Evolutionary conservation across 2,888 invertebrate genomes (phyloP).

Genomic region (Mythimna vitellina): DNA sequence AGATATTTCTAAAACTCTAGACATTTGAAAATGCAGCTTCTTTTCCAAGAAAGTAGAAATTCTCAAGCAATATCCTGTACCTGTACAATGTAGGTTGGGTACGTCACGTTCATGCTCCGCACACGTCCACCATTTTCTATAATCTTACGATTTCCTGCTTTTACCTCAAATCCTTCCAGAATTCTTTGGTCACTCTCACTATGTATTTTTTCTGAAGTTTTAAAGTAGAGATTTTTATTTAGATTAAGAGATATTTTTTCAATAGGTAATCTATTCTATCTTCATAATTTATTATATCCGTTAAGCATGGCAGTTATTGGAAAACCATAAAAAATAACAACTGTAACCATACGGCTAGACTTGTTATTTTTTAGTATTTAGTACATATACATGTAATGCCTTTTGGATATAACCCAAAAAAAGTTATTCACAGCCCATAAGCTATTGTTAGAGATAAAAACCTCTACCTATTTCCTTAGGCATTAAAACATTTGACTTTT

Average conservation of each 20-base stretch:
- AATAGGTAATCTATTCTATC: neutral
- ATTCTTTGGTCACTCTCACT: neutral
- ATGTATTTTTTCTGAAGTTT: neutral
- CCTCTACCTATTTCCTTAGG: neutral
- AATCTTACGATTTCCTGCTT: constrained; percentile 37
- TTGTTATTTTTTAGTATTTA: too few species aligned
- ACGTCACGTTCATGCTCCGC: constrained; percentile 32
- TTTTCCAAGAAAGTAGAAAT: constrained; percentile 29
- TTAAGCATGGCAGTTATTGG: constrained; percentile 4
- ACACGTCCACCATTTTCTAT: constrained; percentile 23
- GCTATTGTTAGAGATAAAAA: neutral
- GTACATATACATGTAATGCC: neutral
- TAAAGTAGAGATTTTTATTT: neutral
- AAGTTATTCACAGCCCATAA: neutral
- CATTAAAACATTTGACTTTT: too few species aligned
- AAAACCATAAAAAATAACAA: constrained; percentile 14
- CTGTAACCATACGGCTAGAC: neutral
- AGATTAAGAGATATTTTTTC: neutral
- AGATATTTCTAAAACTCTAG: constrained; percentile 7
- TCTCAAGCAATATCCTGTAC: constrained; percentile 43
- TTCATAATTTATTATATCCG: neutral
- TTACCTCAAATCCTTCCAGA: constrained; percentile 17
- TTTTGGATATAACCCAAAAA: constrained; percentile 1
- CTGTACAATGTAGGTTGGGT: constrained; percentile 19
- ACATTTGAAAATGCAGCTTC: constrained; percentile 34